Evolutionary conservation across 2,113 vertebrate species (phyloP).

Genomic region (Piprites chloris): DNA sequence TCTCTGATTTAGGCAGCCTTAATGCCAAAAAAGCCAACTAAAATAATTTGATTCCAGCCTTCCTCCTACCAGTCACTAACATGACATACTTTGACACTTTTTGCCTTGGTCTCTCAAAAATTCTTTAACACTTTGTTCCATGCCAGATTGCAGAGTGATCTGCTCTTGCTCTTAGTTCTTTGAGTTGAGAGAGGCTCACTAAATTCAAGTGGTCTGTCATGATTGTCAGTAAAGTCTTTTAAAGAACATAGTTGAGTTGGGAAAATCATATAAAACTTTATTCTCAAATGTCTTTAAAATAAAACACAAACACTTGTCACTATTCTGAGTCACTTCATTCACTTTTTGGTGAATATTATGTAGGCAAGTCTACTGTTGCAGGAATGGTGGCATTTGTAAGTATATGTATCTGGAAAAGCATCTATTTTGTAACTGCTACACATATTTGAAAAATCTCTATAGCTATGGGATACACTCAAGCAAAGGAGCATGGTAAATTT

Average conservation of each 20-base stretch:
- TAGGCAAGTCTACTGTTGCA: background rate
- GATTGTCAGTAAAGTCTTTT: background rate
- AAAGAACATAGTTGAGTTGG: background rate
- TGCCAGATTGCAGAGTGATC: background rate
- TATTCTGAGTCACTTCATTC: background rate
- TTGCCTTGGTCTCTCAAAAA: background rate
- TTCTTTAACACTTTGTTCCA: background rate
- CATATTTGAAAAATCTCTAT: background rate
- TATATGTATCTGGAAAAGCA: background rate
- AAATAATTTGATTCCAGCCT: slow-evolving; percentile 10
- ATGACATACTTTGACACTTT: background rate
- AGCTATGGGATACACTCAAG: background rate
- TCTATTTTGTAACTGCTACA: background rate
- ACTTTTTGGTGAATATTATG: background rate
- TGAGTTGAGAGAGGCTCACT: background rate
- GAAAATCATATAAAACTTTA: background rate
- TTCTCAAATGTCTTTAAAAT: background rate
- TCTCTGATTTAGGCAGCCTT: background rate
- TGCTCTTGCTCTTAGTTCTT: background rate
- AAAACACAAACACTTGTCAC: background rate
- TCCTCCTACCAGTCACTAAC: background rate
- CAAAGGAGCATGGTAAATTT: background rate
- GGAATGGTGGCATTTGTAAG: background rate
- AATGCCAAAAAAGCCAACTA: background rate
- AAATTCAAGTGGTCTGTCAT: background rate